Conservation (phyloP, 1,140 invertebrate species). For the Micrasema minimum region DNA sequence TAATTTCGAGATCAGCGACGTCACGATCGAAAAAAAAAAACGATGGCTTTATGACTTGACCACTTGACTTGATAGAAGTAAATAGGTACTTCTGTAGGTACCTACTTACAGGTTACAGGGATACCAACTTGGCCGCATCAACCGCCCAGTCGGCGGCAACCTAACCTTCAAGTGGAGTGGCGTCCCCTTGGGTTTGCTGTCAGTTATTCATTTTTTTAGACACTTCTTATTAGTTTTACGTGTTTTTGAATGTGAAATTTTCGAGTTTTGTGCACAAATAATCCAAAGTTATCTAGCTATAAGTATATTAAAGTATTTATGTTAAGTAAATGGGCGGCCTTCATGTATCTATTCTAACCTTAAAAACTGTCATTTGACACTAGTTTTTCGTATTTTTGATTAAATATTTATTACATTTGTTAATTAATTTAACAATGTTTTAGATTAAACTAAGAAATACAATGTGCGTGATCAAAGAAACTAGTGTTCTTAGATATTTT, state of each 20-base stretch:
- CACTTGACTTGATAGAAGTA: too few species aligned
- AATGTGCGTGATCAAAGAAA: too few species aligned
- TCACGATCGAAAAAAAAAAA: too few species aligned
- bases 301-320: not conserved
- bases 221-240: constrained; percentile 18
- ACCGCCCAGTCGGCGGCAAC: constrained; percentile 16
- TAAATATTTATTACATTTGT: too few species aligned
- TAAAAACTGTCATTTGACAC: constrained; percentile 35
- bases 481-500: not conserved
- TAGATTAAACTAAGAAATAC: too few species aligned
- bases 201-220: constrained; percentile 30
- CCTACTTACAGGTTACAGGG: not conserved
- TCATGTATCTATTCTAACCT: constrained; percentile 27
- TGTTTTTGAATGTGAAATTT: not conserved
- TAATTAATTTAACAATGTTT: too few species aligned
- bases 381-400: not conserved
- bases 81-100: too few species aligned
- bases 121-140: constrained; percentile 22
- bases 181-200: constrained; percentile 36
- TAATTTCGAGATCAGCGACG: too few species aligned
- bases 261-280: not conserved
- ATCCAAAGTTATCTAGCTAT: too few species aligned
- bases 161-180: constrained; percentile 43
- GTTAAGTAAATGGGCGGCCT: constrained; percentile 28
- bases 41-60: too few species aligned